Conservation (phyloP, 2,113 vertebrate genomes). For the Brachyistius frenatus region DNA sequence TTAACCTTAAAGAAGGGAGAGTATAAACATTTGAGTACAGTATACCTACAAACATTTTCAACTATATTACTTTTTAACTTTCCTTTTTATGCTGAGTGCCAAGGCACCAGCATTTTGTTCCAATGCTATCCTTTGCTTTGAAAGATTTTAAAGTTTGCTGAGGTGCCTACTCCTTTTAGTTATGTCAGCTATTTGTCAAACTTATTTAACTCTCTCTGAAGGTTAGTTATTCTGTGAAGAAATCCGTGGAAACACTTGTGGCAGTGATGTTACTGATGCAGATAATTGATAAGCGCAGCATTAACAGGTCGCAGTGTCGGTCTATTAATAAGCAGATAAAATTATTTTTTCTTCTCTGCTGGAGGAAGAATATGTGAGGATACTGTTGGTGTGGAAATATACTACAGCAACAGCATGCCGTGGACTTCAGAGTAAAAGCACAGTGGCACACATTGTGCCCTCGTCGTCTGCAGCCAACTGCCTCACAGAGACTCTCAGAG, state of each 20-base stretch:
- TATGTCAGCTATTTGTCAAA: conserved; percentile 20
- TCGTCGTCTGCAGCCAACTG: conserved; percentile 46
- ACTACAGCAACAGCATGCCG: conserved; percentile 37
- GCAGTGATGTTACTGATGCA: not conserved
- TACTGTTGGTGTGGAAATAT: conserved; percentile 56
- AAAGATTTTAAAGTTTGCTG: conserved; percentile 17
- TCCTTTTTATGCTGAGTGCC: conserved; percentile 19
- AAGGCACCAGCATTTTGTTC: not conserved
- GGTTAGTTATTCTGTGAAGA: conserved; percentile 14
- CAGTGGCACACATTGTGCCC: conserved; percentile 67
- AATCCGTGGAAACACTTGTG: not conserved
- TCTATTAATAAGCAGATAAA: too few relatives aligned
- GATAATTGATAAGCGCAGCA: not conserved
- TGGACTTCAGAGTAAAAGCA: conserved; percentile 54
- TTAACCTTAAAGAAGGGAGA: conserved; percentile 2
- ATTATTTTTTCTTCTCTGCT: not conserved
- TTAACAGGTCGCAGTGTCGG: too few relatives aligned
- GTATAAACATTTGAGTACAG: conserved; percentile 11
- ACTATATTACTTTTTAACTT: not conserved
- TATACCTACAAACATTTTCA: not conserved
- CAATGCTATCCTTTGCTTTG: not conserved
- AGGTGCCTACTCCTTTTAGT: conserved; percentile 4
- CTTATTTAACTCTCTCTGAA: conserved; percentile 22
- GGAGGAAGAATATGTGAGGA: conserved; percentile 22
- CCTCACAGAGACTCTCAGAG: conserved; percentile 59